Conservation (phyloP, 1,140 invertebrate species). For the Heliconius hermathena region DNA sequence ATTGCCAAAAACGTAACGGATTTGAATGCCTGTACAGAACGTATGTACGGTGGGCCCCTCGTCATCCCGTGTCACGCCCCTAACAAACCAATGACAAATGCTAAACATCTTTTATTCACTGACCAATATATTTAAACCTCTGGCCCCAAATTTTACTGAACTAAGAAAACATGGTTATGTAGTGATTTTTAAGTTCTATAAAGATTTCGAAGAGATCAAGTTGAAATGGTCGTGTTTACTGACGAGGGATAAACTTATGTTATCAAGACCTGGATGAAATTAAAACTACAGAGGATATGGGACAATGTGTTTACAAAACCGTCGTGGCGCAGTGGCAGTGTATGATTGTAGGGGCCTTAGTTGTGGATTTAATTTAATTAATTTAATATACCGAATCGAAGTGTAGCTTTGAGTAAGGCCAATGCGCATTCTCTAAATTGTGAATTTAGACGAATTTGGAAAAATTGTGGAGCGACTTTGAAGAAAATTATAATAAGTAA, state of each 20-base stretch:
- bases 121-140: conserved; percentile 20
- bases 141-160: neutral
- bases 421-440: no score
- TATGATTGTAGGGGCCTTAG: neutral
- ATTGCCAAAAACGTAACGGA: conserved; percentile 39
- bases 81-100: conserved; percentile 59
- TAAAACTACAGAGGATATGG: neutral
- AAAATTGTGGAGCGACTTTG: no score
- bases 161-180: neutral
- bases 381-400: no score
- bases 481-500: no score
- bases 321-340: neutral
- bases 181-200: neutral
- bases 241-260: conserved; percentile 17
- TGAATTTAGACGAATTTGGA: no score
- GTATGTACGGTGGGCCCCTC: conserved; percentile 33
- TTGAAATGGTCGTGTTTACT: neutral
- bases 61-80: conserved; percentile 54
- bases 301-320: neutral
- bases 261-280: neutral
- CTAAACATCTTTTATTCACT: conserved; percentile 47
- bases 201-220: neutral
- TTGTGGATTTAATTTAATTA: no score
- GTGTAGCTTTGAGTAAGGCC: no score
- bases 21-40: conserved; percentile 40